phyloP scores from a whole-genome alignment of 2,888 invertebrate genomes.

The Slavum lentiscoides region DNA sequence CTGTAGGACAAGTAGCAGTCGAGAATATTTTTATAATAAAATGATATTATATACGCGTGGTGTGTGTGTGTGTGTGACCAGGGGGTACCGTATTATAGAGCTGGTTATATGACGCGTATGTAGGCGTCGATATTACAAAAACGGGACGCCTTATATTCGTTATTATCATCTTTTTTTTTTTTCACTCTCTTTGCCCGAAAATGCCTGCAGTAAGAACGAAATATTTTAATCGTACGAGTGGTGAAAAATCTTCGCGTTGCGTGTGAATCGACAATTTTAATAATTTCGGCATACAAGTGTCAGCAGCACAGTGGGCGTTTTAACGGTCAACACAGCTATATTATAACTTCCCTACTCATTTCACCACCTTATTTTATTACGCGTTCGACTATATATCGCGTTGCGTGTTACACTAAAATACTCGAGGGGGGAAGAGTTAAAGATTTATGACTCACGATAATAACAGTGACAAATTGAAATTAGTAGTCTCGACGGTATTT shows the following conservation, averaged over 20 bases:
- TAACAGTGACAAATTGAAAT: too few species aligned
- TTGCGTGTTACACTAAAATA: too few species aligned
- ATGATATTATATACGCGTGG: too few species aligned
- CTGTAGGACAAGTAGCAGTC: slow-evolving; percentile 42
- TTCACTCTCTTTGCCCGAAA: not conserved
- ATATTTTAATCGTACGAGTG: slow-evolving; percentile 24
- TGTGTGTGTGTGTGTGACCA: too few species aligned
- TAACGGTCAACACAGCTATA: not conserved
- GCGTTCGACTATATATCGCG: too few species aligned
- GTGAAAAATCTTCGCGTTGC: slow-evolving; percentile 21
- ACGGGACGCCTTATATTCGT: slow-evolving; percentile 19
- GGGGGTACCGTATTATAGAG: too few species aligned
- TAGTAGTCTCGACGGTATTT: too few species aligned
- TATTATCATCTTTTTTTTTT: not conserved
- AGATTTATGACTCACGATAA: too few species aligned
- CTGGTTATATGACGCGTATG: not conserved
- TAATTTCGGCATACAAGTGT: slow-evolving; percentile 1
- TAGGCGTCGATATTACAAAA: slow-evolving; percentile 24
- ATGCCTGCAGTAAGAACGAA: slow-evolving; percentile 32
- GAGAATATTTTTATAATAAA: not conserved
- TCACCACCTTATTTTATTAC: too few species aligned
- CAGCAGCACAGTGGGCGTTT: slow-evolving; percentile 46
- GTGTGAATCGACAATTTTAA: slow-evolving; percentile 31
- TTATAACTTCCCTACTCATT: not conserved
- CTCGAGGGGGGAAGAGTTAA: too few species aligned